Conservation (phyloP, 1,140 invertebrate genomes). For the Ruditapes philippinarum region DNA sequence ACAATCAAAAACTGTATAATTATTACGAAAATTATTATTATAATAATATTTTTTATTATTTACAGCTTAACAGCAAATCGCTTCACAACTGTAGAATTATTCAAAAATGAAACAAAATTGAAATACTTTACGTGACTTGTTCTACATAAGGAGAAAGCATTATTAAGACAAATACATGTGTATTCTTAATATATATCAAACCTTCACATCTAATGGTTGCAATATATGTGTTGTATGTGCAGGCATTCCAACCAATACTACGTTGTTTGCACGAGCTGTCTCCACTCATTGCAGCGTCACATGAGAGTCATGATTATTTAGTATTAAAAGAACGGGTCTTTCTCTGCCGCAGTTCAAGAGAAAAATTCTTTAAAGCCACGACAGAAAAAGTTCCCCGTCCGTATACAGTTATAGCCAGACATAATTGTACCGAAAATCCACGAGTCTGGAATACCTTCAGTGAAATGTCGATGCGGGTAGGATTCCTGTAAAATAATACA, state of each 20-base stretch:
- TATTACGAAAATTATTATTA: no score
- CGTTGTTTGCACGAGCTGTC: constrained; percentile 65
- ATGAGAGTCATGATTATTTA: constrained; percentile 83
- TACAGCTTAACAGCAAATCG: no score
- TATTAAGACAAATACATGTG: no score
- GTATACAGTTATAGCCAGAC: constrained; percentile 18
- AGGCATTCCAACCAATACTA: constrained; percentile 56
- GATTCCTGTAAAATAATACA: not conserved
- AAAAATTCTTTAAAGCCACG: constrained; percentile 29
- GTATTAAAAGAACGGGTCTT: constrained; percentile 45
- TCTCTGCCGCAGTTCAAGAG: constrained; percentile 32
- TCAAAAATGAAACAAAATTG: no score
- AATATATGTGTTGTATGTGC: constrained; percentile 64
- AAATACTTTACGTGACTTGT: no score
- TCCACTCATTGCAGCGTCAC: constrained; percentile 74
- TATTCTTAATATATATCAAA: no score
- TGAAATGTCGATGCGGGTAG: not conserved
- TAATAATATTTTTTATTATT: no score
- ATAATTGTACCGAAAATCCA: not conserved
- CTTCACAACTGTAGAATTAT: no score
- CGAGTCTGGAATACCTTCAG: not conserved
- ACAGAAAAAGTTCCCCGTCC: constrained; percentile 15
- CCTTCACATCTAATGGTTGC: constrained; percentile 62
- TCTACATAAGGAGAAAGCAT: no score
- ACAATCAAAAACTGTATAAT: no score